Base-by-base conservation (phyloP, 2,888 invertebrate genomes). In the Apamea monoglypha region DNA sequence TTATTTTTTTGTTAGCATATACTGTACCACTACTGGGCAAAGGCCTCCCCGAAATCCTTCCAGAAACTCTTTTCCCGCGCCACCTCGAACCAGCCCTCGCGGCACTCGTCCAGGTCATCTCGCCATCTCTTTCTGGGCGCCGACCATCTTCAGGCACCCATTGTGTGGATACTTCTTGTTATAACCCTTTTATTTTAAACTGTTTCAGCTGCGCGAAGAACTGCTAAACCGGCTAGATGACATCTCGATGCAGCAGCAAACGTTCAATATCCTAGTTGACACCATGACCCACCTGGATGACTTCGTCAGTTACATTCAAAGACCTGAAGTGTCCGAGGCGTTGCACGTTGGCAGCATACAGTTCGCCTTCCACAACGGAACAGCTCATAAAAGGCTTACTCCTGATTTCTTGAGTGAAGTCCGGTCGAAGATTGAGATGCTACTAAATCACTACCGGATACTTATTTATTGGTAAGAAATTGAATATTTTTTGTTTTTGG, bases 321-420 rank as follows among this genome's bases (percentile, higher is more conserved):
- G 92, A 18, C 92, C 93, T 6, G 96, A 97, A 40, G 95, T 98
- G 0, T 96, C 98, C 36, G 95, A 96, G 18, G 97, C 98, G 0
- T 97, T 98, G 73, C 98, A 98, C 90, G 98, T 98, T 0, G 98
- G 98, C 0, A 97, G 97, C 87, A 94, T 97, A n/a, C 93, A 97
- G 32, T 95, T 95, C 69, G 82, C 89, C 1, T 93, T 93, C 77
- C 90, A 90, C 61, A 95, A 95, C 61, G 59, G 4, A 0, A 91
- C 90, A 0, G 92, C 92, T 0, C 90, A 92, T 5, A 71, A 69
- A 0, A 90, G 89, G 86, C 93, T 98, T 36, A 93, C 97, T 63
- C 93, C 95, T 10, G 98, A 98, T 92, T 97, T 98, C 72, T 97
- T 98, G 96, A 97, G 97, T 85, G 97, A 98, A 1, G 97, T 98